Evolutionary conservation across 2,888 invertebrate genomes (phyloP).

Genomic region (Parnassius mnemosyne): DNA sequence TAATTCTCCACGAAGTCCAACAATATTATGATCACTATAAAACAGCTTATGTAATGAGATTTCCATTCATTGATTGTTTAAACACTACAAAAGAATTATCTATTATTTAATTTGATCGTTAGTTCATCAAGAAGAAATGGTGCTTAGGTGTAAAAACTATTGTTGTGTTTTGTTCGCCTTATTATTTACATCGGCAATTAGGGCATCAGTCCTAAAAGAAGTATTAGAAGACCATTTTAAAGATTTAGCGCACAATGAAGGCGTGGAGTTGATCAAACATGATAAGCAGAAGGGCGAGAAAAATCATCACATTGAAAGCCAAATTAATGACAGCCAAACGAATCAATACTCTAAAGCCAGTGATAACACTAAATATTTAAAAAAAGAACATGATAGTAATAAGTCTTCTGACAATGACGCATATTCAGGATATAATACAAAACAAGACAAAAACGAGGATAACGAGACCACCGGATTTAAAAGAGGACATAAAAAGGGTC

Average conservation of each 20-base stretch:
- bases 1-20: constrained; percentile 71
- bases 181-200: constrained; percentile 47
- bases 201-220: constrained; percentile 65
- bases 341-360: constrained; percentile 69
- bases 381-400: constrained; percentile 71
- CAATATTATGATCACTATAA: constrained; percentile 64
- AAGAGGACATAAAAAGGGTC: constrained; percentile 83
- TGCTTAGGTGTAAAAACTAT: constrained; percentile 48
- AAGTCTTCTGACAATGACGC: constrained; percentile 66
- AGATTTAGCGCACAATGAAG: constrained; percentile 66
- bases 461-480: constrained; percentile 64
- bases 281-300: constrained; percentile 73
- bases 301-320: constrained; percentile 65
- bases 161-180: constrained; percentile 48
- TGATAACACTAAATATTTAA: constrained; percentile 71
- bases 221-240: constrained; percentile 73
- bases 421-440: constrained; percentile 65
- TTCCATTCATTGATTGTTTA: constrained; percentile 54
- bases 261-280: constrained; percentile 62
- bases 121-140: constrained; percentile 47
- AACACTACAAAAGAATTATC: constrained; percentile 45
- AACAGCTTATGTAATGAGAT: constrained; percentile 56
- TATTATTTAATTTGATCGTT: too few relatives aligned
- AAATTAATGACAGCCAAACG: constrained; percentile 65
- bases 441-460: constrained; percentile 71